These are phyloP conservation scores for Myotis vivesi DNA, from an alignment of 2,797 vertebrate species.

Conservation along the genomic window DNA sequence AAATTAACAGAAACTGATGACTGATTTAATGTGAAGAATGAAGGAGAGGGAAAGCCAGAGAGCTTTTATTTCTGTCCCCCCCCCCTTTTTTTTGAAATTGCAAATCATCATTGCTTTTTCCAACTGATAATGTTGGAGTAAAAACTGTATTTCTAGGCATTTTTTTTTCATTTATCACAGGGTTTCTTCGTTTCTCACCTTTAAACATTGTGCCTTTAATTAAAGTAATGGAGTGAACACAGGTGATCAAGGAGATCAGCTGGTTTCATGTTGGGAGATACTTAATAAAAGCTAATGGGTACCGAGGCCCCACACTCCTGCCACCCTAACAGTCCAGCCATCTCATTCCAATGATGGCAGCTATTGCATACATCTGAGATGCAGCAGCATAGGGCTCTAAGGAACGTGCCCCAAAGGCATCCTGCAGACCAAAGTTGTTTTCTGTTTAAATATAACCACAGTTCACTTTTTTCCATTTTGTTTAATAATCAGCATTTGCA, in stretches of 20 bases:
- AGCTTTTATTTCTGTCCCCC: neutral
- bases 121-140: neutral
- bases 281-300: neutral
- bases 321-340: neutral
- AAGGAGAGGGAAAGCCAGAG: neutral
- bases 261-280: neutral
- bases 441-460: neutral
- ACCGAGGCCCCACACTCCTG: no score
- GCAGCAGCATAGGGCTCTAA: neutral
- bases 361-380: neutral
- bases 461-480: neutral
- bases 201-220: neutral
- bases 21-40: neutral
- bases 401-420: neutral
- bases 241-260: neutral
- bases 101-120: neutral
- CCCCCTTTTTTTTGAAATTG: neutral
- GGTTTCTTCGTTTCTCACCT: neutral
- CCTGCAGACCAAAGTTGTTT: neutral
- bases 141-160: neutral
- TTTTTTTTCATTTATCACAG: neutral
- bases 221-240: neutral
- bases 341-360: neutral
- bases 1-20: neutral
- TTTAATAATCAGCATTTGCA: slow-evolving; percentile 19